Evolutionary conservation across 2,113 vertebrate species (phyloP), one percentile per base, ranked within the genome.

Genomic region (Cochlearius cochlearius): DNA sequence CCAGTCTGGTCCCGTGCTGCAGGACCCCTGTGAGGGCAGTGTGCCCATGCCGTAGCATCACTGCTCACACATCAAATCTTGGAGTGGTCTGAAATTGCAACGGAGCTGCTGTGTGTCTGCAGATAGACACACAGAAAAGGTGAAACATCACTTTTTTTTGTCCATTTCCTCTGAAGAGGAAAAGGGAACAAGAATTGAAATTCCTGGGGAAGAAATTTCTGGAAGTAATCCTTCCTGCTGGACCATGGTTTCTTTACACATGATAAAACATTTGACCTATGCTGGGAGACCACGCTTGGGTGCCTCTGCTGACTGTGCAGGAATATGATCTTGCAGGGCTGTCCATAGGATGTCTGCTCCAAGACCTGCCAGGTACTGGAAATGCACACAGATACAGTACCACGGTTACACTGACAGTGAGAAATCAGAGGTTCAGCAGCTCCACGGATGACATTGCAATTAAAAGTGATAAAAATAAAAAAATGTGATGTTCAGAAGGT

Each of bases 11-110:
- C 9, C 36, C 1, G 7, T 55, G 29, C 69, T 58, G 58, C 32
- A 38, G 10, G 55, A n/a, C 9, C 15, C 41, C 29, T 26, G 49
- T 41, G 38, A 79, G 22, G 49, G 30, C 45, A 34, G n/a, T 3
- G 11, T 63, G n/a, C 43, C 56, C 0, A 1, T 0, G 0, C 22
- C 1, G 5, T 18, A 29, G 56, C 45, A 26, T 41, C 45, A 53
- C 39, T 12, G 52, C 21, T 74, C 11, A 0, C 1, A 1, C 29
- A 15, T 9, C 43, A 38, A 56, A 80, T 7, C 63, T 77, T 43
- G n/a, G 45, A 62, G 41, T 6, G 14, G 25, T 39, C 58, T 64
- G 60, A 79, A 88, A 75, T 38, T 12, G 15, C 49, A 64, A 15
- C 5, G 41, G 50, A 87, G 38, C 45, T 84, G 52, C 38, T 76